These are phyloP conservation scores for Colinus virginianus DNA, from an alignment of 2,113 vertebrate genomes.

Conservation along the genomic window DNA sequence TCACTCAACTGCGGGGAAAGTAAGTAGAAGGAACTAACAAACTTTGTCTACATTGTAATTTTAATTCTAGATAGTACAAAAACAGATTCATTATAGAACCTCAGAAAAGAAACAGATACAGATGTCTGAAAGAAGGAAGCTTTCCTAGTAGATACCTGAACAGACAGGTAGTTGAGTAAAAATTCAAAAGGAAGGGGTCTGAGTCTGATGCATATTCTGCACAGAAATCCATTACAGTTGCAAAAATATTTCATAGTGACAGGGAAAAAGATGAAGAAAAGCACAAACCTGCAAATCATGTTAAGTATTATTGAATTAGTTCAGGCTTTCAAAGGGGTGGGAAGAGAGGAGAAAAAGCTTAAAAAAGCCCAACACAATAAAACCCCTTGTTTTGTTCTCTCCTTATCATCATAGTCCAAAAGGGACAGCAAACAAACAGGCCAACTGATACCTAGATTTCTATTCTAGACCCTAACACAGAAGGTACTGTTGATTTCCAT, in stretches of 20 bases:
- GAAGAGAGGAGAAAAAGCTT: not conserved
- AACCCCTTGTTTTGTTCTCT: not conserved
- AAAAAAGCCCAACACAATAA: not conserved
- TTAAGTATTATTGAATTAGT: not conserved
- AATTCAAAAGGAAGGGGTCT: not conserved
- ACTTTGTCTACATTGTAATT: conserved; percentile 3
- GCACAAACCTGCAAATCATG: conserved; percentile 7
- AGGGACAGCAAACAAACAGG: not conserved
- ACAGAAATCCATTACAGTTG: not conserved
- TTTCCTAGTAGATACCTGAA: not conserved
- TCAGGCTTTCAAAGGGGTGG: not conserved
- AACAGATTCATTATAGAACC: not conserved
- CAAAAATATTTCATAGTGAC: not conserved
- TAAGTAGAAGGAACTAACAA: conserved; percentile 27
- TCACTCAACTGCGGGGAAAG: not conserved
- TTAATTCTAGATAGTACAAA: conserved; percentile 26
- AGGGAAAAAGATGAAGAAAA: not conserved
- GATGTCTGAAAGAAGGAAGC: not conserved
- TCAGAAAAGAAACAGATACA: conserved; percentile 26
- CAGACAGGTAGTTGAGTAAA: conserved; percentile 8
- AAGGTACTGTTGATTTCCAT: not conserved
- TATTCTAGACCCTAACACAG: not conserved
- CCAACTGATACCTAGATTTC: not conserved
- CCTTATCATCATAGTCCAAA: not conserved
- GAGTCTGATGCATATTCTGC: not conserved